Evolutionary conservation across 2,797 vertebrate species (phyloP).

Genomic region (Emys orbicularis): DNA sequence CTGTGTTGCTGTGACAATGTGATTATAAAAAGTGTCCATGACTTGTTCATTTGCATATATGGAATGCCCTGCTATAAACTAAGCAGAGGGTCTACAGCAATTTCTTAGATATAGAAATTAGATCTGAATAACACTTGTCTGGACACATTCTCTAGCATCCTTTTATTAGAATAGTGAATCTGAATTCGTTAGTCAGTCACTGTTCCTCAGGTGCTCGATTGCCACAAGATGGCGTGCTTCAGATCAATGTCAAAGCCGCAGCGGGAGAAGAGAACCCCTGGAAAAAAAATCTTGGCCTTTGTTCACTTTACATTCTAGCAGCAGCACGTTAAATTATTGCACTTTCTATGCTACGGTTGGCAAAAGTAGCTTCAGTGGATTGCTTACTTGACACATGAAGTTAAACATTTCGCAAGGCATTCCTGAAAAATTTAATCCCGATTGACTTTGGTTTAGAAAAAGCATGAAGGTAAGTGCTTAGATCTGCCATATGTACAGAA

Average conservation of each 20-base stretch:
- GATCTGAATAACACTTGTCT: slow-evolving; percentile 72
- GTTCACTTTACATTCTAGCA: slow-evolving; percentile 82
- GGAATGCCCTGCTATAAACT: slow-evolving; percentile 90
- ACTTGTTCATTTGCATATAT: slow-evolving; percentile 91
- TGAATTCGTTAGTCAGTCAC: background rate
- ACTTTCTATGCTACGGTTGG: slow-evolving; percentile 63
- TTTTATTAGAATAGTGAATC: slow-evolving; percentile 26
- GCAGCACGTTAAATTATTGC: slow-evolving; percentile 80
- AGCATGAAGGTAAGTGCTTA: slow-evolving; percentile 80
- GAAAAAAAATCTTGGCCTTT: slow-evolving; percentile 82
- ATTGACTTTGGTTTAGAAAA: slow-evolving; percentile 61
- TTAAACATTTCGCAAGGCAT: background rate
- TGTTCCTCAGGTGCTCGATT: slow-evolving; percentile 35
- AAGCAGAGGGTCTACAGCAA: slow-evolving; percentile 66
- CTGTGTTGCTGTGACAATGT: slow-evolving; percentile 93
- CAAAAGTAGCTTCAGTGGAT: background rate
- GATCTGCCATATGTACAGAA: slow-evolving; percentile 22
- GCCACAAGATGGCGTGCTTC: slow-evolving; percentile 95
- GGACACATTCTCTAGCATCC: slow-evolving; percentile 52
- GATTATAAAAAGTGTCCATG: slow-evolving; percentile 93
- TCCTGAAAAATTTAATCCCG: slow-evolving; percentile 4
- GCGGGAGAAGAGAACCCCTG: slow-evolving; percentile 76
- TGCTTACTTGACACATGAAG: background rate
- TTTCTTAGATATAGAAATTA: slow-evolving; percentile 76
- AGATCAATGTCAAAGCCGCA: slow-evolving; percentile 99